Conservation (phyloP, 2,797 vertebrate genomes). For the Simalia tracyae region DNA sequence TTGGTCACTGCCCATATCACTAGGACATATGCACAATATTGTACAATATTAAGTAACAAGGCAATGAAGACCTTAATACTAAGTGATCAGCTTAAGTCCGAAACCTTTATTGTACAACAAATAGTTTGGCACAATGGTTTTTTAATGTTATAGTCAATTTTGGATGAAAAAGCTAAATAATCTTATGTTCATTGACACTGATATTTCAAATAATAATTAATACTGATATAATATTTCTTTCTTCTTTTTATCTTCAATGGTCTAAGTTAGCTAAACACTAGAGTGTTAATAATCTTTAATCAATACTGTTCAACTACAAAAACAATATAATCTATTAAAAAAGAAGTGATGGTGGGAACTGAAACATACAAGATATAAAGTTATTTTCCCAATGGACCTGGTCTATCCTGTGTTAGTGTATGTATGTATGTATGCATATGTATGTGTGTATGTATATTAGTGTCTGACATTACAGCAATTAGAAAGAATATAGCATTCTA, state of each 20-base stretch:
- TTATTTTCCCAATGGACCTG: neutral
- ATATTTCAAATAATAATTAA: neutral
- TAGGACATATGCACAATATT: neutral
- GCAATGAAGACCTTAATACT: neutral
- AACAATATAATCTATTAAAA: neutral
- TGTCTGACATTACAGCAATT: neutral
- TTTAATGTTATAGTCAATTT: neutral
- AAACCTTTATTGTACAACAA: neutral
- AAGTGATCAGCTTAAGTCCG: neutral
- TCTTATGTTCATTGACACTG: neutral
- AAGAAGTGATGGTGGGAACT: neutral
- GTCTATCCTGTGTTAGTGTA: neutral
- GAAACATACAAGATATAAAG: neutral
- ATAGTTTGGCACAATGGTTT: neutral
- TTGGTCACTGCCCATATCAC: no score
- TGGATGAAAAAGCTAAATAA: neutral
- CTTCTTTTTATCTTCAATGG: neutral
- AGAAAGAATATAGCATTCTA: neutral
- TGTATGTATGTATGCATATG: neutral
- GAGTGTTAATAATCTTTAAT: neutral
- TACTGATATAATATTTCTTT: neutral
- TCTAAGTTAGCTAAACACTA: neutral
- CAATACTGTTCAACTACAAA: neutral
- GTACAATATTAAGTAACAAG: neutral
- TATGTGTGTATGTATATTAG: neutral